These are phyloP conservation scores for Erebia epiphron DNA, from an alignment of 2,888 invertebrate genomes.

Conservation along the genomic window DNA sequence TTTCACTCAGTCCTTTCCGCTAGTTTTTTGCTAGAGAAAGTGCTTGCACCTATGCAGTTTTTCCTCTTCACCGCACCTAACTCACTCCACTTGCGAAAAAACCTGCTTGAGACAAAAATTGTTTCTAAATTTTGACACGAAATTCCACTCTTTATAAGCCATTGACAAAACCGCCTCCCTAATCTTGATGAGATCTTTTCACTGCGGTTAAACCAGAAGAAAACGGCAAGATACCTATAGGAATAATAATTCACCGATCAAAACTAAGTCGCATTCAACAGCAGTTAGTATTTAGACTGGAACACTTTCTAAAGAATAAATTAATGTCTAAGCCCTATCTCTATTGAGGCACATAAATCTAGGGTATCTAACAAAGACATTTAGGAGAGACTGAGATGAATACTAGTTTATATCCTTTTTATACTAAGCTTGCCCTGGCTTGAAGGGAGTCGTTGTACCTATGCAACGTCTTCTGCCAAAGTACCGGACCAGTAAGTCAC, in stretches of 20 bases:
- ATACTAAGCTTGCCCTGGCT: background rate
- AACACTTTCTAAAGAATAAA: slow-evolving; percentile 18
- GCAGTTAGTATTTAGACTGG: background rate
- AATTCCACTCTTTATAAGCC: no score
- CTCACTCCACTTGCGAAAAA: no score
- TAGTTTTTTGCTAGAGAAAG: no score
- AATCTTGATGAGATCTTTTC: background rate
- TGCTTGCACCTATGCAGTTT: no score
- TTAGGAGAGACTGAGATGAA: slow-evolving; percentile 8
- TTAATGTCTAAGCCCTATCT: slow-evolving; percentile 8
- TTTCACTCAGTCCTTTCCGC: no score
- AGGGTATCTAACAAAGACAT: background rate
- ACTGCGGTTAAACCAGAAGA: no score
- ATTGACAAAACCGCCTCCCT: no score
- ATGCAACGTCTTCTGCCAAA: background rate
- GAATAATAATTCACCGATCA: background rate
- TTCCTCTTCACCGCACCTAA: no score
- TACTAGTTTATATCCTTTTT: background rate
- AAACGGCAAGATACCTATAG: no score
- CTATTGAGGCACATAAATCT: slow-evolving; percentile 11
- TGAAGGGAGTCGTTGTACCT: background rate
- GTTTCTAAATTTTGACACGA: no score
- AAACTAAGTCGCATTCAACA: background rate
- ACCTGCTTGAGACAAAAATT: no score
- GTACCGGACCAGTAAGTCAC: background rate